Percentiles rank a stretch among this genome's conserved stretches.
These are phyloP conservation scores for Collichthys lucidus DNA, from an alignment of 2,113 vertebrate genomes.

Conservation along the genomic window DNA sequence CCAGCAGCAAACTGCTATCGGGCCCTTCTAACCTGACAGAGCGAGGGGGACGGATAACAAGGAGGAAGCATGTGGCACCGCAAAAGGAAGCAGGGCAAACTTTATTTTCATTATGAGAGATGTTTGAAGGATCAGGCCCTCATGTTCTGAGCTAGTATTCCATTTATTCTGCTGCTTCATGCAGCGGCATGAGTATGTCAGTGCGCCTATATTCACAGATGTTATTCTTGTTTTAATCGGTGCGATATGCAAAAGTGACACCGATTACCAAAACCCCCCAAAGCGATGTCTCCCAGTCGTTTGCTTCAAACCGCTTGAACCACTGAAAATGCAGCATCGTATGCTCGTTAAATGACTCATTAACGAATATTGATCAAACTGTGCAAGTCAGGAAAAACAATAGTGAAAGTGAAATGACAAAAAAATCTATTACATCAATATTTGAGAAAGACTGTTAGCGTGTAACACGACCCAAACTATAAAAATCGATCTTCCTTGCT, in stretches of 20 bases:
- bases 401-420: neutral
- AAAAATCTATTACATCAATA: neutral
- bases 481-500: neutral
- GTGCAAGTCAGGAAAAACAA: too few relatives aligned
- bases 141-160: neutral
- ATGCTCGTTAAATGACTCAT: neutral
- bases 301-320: neutral
- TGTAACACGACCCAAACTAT: neutral
- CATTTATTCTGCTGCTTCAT: neutral
- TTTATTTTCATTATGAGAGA: neutral
- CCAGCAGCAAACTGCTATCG: conserved; percentile 14
- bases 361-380: neutral
- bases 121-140: neutral
- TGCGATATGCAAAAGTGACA: neutral
- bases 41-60: conserved; percentile 27
- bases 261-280: neutral
- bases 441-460: neutral
- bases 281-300: neutral
- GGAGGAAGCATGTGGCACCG: conserved; percentile 13
- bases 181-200: neutral
- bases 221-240: too few relatives aligned
- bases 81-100: neutral
- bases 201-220: too few relatives aligned
- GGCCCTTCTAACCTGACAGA: conserved; percentile 36
- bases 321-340: neutral